Evolutionary conservation across 2,797 vertebrate species (phyloP).

Genomic region (Enteromius paludinosus): DNA sequence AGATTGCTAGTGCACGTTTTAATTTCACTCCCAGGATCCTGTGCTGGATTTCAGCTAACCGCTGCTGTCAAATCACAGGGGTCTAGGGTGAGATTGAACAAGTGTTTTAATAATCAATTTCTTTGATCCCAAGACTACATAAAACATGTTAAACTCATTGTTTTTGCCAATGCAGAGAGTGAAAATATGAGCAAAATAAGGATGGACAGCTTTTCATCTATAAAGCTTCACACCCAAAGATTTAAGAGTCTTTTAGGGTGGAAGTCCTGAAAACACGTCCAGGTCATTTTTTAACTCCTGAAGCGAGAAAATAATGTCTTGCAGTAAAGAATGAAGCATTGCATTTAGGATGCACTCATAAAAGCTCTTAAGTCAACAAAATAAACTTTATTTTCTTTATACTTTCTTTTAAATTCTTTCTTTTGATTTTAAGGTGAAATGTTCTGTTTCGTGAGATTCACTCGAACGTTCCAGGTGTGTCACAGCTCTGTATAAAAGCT

Average conservation of each 20-base stretch:
- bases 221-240: neutral
- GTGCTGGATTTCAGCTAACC: slow-evolving; percentile 3
- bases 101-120: slow-evolving; percentile 35
- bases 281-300: neutral
- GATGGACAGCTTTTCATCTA: neutral
- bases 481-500: neutral
- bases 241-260: neutral
- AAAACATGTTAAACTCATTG: slow-evolving; percentile 21
- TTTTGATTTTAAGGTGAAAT: neutral
- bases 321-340: neutral
- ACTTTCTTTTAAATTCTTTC: neutral
- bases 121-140: slow-evolving; percentile 6
- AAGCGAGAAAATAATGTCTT: neutral
- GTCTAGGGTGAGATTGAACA: slow-evolving; percentile 31
- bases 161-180: slow-evolving; percentile 15
- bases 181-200: neutral
- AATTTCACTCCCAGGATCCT: slow-evolving; percentile 43
- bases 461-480: neutral
- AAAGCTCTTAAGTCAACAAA: neutral
- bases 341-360: neutral
- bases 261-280: neutral
- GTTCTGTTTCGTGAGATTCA: neutral
- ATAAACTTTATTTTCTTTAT: neutral
- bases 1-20: slow-evolving; percentile 23
- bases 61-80: slow-evolving; percentile 1